phyloP scores from a whole-genome alignment of 2,797 vertebrate species.

The Acanthurus tractus region DNA sequence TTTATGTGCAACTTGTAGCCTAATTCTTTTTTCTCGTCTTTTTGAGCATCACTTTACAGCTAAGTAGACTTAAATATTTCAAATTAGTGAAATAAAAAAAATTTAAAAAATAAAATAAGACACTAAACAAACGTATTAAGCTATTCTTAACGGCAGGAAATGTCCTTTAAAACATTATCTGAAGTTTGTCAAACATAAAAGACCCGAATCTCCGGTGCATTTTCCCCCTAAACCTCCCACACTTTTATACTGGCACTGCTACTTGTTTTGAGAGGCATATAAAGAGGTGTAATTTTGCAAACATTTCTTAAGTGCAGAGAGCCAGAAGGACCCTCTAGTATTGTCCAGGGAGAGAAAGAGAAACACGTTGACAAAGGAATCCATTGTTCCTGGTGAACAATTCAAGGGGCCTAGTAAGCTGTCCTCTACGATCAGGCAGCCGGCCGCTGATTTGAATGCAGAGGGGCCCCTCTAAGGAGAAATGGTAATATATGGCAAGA shows the following conservation, averaged over 20 bases:
- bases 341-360: slow-evolving; percentile 89
- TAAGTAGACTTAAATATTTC: not conserved
- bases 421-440: slow-evolving; percentile 91
- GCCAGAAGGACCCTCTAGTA: slow-evolving; percentile 89
- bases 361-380: slow-evolving; percentile 91
- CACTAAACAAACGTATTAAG: not conserved
- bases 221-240: slow-evolving; percentile 68
- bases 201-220: slow-evolving; percentile 48
- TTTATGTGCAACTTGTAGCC: not conserved
- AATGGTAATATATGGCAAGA: slow-evolving; percentile 87
- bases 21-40: not conserved
- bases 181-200: slow-evolving; percentile 59
- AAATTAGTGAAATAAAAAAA: not conserved
- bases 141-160: slow-evolving; percentile 29
- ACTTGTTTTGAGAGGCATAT: slow-evolving; percentile 86
- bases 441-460: slow-evolving; percentile 91
- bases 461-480: slow-evolving; percentile 87
- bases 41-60: not conserved
- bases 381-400: slow-evolving; percentile 86
- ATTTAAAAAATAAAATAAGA: not conserved
- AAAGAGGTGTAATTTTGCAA: slow-evolving; percentile 94
- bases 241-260: slow-evolving; percentile 82
- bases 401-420: slow-evolving; percentile 90
- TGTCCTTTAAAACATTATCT: slow-evolving; percentile 42
- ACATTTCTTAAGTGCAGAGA: slow-evolving; percentile 91